phyloP scores from a whole-genome alignment of 2,888 invertebrate species.

The Lypha dubia region DNA sequence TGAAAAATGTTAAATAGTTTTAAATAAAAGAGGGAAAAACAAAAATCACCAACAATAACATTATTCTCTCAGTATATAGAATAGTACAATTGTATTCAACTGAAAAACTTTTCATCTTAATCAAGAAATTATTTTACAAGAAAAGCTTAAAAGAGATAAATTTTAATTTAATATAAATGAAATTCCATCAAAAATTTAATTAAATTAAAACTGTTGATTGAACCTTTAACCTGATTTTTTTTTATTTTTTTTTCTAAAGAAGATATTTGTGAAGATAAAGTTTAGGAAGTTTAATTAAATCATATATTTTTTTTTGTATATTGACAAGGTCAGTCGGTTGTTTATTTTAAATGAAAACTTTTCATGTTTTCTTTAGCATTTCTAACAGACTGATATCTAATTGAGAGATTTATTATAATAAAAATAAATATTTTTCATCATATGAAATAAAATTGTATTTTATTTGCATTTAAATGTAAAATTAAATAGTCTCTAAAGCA shows the following conservation, averaged over 20 bases:
- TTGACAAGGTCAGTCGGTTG: slow-evolving; percentile 46
- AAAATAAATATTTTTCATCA: no score
- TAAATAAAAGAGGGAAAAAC: slow-evolving; percentile 28
- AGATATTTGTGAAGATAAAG: background rate
- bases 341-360: background rate
- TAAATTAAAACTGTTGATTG: slow-evolving; percentile 37
- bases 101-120: slow-evolving; percentile 42
- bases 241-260: background rate
- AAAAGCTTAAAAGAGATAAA: background rate
- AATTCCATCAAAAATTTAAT: slow-evolving; percentile 35
- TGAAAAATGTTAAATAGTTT: slow-evolving; percentile 70
- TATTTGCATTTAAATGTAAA: no score
- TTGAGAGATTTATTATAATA: slow-evolving; percentile 22
- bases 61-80: background rate
- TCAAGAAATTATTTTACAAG: slow-evolving; percentile 42
- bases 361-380: background rate
- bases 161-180: slow-evolving; percentile 22
- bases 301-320: background rate
- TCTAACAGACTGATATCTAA: slow-evolving; percentile 16
- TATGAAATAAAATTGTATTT: no score
- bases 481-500: no score
- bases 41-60: slow-evolving; percentile 4
- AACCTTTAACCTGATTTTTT: slow-evolving; percentile 58
- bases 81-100: background rate
- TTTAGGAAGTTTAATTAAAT: slow-evolving; percentile 24